These are phyloP conservation scores for Nephrotoma flavescens DNA, from an alignment of 2,888 invertebrate species.

Conservation along the genomic window DNA sequence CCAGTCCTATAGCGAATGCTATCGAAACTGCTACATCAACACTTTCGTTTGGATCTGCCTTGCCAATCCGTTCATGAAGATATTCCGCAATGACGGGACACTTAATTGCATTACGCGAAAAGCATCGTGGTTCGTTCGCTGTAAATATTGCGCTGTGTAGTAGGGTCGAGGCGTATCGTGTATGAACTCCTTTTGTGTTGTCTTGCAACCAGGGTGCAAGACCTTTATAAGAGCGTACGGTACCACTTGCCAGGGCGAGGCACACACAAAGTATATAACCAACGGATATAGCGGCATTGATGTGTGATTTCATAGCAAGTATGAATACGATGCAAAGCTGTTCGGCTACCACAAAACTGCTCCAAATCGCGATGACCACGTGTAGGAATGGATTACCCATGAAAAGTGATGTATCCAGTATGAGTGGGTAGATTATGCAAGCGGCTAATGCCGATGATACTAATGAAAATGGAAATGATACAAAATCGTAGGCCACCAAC, in stretches of 20 bases:
- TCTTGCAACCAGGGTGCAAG: constrained; percentile 71
- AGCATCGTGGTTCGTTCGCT: constrained; percentile 38
- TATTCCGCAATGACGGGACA: constrained; percentile 31
- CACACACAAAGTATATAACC: constrained; percentile 63
- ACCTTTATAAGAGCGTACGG: constrained; percentile 63
- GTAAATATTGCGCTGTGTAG: constrained; percentile 57
- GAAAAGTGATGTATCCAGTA: constrained; percentile 25
- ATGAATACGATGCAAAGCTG: constrained; percentile 70
- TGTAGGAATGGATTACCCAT: constrained; percentile 39
- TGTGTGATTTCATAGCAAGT: constrained; percentile 63
- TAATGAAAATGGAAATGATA: constrained; percentile 70
- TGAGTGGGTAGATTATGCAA: constrained; percentile 56
- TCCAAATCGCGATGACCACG: constrained; percentile 62
- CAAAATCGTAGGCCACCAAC: constrained; percentile 63
- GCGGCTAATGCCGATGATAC: constrained; percentile 55
- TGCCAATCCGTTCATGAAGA: constrained; percentile 28
- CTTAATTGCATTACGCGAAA: constrained; percentile 27
- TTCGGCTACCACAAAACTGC: constrained; percentile 71
- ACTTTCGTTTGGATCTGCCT: constrained; percentile 28
- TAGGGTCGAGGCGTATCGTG: constrained; percentile 63
- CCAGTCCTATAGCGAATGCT: constrained; percentile 67
- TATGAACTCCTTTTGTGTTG: constrained; percentile 62
- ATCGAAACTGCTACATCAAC: constrained; percentile 60
- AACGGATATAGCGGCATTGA: constrained; percentile 62
- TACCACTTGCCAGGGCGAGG: constrained; percentile 55